These are phyloP conservation scores for Lophura nycthemera DNA, from an alignment of 2,113 vertebrate genomes.

Conservation along the genomic window DNA sequence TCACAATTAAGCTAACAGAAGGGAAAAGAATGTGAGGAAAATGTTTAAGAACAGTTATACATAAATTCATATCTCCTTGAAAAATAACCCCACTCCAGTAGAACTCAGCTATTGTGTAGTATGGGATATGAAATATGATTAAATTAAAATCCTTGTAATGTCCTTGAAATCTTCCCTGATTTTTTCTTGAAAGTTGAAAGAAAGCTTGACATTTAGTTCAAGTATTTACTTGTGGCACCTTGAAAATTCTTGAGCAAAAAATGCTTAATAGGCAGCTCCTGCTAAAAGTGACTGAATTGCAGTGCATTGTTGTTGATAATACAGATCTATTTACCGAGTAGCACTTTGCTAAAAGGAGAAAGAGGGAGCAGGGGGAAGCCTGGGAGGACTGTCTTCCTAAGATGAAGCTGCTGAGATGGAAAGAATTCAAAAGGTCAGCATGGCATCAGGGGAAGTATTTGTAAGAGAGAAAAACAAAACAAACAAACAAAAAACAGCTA, in stretches of 20 bases:
- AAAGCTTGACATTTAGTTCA: constrained; percentile 1
- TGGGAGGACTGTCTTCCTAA: not conserved
- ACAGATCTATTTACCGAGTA: not conserved
- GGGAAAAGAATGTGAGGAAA: not conserved
- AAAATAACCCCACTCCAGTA: not conserved
- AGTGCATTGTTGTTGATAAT: not conserved
- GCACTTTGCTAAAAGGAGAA: not conserved
- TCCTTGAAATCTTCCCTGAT: not conserved
- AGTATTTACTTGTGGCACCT: constrained; percentile 21
- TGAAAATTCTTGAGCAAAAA: constrained; percentile 28
- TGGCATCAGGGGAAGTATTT: constrained; percentile 30
- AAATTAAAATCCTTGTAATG: not conserved
- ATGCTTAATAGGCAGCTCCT: not conserved
- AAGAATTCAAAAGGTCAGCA: constrained; percentile 65
- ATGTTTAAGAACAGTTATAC: not conserved
- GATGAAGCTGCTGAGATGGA: constrained; percentile 21
- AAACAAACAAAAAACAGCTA: constrained; percentile 17
- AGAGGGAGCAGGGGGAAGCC: not conserved
- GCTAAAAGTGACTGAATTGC: constrained; percentile 1
- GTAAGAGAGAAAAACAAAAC: constrained; percentile 47
- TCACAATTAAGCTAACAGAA: not conserved
- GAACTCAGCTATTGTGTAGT: not conserved
- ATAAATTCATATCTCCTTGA: not conserved
- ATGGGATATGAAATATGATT: not conserved
- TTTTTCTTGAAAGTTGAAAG: constrained; percentile 11